Evolutionary conservation across 1,140 invertebrate genomes (phyloP), one percentile per base, ranked within the genome.

Genomic region (Drosophila pseudoobscura): DNA sequence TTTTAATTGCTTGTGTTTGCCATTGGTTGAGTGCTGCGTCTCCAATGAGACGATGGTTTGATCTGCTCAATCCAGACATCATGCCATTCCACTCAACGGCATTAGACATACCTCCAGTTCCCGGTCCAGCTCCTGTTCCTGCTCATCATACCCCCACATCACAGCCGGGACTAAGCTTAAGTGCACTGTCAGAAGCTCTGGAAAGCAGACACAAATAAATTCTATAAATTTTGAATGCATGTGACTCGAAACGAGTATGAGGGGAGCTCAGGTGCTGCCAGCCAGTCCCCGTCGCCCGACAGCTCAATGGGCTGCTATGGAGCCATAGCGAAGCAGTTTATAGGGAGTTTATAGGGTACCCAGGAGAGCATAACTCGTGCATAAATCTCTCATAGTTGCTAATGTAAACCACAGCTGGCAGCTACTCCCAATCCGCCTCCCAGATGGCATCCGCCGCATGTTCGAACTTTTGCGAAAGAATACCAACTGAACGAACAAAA

Each of bases 191-290:
- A 58, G 59, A 44, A 41, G 43, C 17, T 1, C 17, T 46, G 17
- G 39, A 31, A 57, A 17, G 46, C 61, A 59, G 52, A 71, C 66
- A 78, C 70, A 87, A 88, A 87, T 87, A 87, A 82, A 87, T 87
- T 82, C 83, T 71, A 87, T 87, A 88, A 61, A 87, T 87, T 71
- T 87, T 87, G 87, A 87, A 87, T 87, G 79, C 64, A 57, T 75
- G 62, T 82, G 78, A 80, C 77, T 66, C 73, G 49, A 56, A 73
- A 58, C 73, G 80, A 85, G 77, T 80, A 85, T 80, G 80, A 68
- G 49, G 24, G 17, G 45, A 46, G 39, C 59, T 55, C 71, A 72
- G 69, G 69, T 26, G 13, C 17, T 35, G 20, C 59, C 54, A 66
- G 29, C 29, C 24, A 31, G 29, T 24, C 24, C 24, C 24, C 3